Conservation (phyloP, 2,888 invertebrate genomes). For the Plagiodera versicolora region DNA sequence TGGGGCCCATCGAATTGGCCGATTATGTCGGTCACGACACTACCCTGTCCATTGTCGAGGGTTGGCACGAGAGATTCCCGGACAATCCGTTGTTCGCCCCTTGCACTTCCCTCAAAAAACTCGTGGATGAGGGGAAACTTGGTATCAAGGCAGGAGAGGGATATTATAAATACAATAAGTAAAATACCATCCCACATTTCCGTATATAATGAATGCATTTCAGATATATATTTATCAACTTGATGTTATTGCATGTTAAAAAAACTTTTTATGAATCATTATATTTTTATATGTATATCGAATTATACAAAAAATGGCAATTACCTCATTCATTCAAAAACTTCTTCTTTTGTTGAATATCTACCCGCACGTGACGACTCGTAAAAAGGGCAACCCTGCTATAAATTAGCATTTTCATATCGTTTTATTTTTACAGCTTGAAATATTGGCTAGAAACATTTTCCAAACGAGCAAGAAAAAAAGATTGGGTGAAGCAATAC, state of each 20-base stretch:
- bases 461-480: conserved; percentile 17
- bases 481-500: conserved; percentile 21
- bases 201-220: neutral
- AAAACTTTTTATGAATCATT: neutral
- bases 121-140: conserved; percentile 75
- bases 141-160: conserved; percentile 82
- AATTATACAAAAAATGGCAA: no score
- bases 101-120: conserved; percentile 64
- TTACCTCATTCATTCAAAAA: no score
- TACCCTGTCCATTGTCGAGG: conserved; percentile 72
- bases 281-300: neutral
- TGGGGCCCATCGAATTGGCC: conserved; percentile 85
- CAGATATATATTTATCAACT: no score
- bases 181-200: conserved; percentile 30
- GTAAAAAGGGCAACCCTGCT: neutral
- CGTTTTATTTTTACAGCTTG: conserved; percentile 38
- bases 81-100: conserved; percentile 68
- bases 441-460: conserved; percentile 25
- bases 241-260: no score
- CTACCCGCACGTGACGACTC: no score
- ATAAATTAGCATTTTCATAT: neutral
- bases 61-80: conserved; percentile 75
- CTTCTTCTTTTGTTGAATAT: neutral
- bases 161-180: conserved; percentile 73
- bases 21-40: conserved; percentile 87